Evolutionary conservation across 1,140 invertebrate genomes (phyloP).

Genomic region (Carcinoscorpius rotundicauda): DNA sequence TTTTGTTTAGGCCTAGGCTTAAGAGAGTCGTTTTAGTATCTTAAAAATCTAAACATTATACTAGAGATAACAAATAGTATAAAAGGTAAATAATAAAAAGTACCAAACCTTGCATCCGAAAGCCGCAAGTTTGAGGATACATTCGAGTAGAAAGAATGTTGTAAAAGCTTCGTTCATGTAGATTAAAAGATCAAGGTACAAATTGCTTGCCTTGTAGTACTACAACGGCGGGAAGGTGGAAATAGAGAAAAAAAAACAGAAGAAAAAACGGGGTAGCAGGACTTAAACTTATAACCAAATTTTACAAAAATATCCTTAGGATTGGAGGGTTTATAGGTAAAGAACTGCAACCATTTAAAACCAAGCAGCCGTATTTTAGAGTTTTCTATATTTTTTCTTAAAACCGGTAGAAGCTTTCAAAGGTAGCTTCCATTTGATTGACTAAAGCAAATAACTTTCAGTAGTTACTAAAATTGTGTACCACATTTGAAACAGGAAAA

Average conservation of each 20-base stretch:
- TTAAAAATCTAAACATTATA: no score
- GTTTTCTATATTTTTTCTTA: no score
- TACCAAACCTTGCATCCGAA: constrained; percentile 80
- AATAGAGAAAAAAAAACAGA: constrained; percentile 7
- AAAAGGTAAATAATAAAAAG: constrained; percentile 4
- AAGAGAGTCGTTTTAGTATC: no score
- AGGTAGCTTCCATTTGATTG: no score
- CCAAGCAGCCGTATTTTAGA: no score
- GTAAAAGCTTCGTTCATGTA: constrained; percentile 91
- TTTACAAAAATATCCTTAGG: constrained; percentile 1
- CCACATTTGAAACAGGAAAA: no score
- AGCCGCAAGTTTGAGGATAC: constrained; percentile 88
- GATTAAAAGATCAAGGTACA: constrained; percentile 71
- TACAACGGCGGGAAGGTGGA: constrained; percentile 35
- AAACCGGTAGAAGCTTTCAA: no score
- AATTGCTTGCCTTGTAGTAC: constrained; percentile 75
- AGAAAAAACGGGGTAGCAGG: constrained; percentile 15
- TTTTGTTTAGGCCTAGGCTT: no score
- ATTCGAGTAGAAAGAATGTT: constrained; percentile 89
- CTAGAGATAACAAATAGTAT: no score
- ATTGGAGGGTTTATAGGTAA: constrained; percentile 1
- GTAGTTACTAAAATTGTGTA: no score
- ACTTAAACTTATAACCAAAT: constrained; percentile 14
- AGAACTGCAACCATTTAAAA: no score
- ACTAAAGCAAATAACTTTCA: no score